Conservation (phyloP, 2,113 vertebrate species). For the Centropristis striata region DNA sequence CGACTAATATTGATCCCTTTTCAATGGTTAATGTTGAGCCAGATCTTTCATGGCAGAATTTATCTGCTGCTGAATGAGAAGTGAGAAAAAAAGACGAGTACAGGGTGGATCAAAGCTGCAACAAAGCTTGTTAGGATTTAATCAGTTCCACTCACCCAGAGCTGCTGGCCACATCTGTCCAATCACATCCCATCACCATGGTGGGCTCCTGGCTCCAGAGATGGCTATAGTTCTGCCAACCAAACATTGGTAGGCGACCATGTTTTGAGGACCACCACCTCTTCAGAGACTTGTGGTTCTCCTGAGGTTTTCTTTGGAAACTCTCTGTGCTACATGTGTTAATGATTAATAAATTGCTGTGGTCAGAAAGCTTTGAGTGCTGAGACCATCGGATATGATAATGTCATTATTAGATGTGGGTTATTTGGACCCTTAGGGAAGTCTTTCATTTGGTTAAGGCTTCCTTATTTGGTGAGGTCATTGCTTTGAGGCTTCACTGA, state of each 20-base stretch:
- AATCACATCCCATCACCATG: slow-evolving; percentile 41
- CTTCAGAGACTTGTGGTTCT: slow-evolving; percentile 64
- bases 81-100: not conserved
- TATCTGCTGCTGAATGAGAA: slow-evolving; percentile 28
- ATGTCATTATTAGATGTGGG: slow-evolving; percentile 68
- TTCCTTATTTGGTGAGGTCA: slow-evolving; percentile 53
- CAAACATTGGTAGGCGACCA: slow-evolving; percentile 46
- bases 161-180: slow-evolving; percentile 62
- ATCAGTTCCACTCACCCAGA: slow-evolving; percentile 52
- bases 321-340: slow-evolving; percentile 56
- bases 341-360: slow-evolving; percentile 72
- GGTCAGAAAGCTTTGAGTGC: slow-evolving; percentile 55
- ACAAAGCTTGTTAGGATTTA: slow-evolving; percentile 57
- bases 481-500: slow-evolving; percentile 45
- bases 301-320: slow-evolving; percentile 55
- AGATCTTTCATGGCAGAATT: slow-evolving; percentile 37
- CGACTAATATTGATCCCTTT: slow-evolving; percentile 28
- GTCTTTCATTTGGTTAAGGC: slow-evolving; percentile 57
- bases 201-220: slow-evolving; percentile 54
- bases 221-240: slow-evolving; percentile 39
- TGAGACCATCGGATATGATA: slow-evolving; percentile 65
- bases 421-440: slow-evolving; percentile 53
- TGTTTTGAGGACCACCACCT: slow-evolving; percentile 77
- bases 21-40: slow-evolving; percentile 29
- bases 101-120: slow-evolving; percentile 66